Base-by-base conservation (phyloP, 1,140 invertebrate genomes). In the Sitophilus oryzae region DNA sequence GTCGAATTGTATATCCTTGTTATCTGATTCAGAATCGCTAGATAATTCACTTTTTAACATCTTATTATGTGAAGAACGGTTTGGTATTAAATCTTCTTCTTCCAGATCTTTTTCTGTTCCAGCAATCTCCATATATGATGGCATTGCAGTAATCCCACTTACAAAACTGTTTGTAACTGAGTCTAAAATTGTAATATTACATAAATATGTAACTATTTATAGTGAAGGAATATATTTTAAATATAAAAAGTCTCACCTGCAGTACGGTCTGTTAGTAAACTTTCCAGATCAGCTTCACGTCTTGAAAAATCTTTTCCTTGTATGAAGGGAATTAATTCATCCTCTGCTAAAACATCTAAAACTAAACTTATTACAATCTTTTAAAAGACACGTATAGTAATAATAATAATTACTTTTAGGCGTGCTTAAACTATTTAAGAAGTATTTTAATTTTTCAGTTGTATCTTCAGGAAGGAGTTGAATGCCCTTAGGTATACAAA, bases 1-100 rank as follows among this genome's bases (percentile, higher is more conserved):
- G 20, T 68, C 65, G 37, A 68, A 66, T 36, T 46, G 53, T 3
- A 68, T 62, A 11, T 56, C 60, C 60, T 53, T 59, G 14, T 61
- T 49, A 5, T 68, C 66, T 1, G 58, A 61, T 45, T 68, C 66
- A 6, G 65, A 66, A 59, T 68, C 66, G 30, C 58, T 68, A 0
- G 65, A 66, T 42, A 57, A 16, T 34, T 65, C 59, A n/a, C 59
- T 60, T 6, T 58, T 62, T 20, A 42, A 46, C 4, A 54, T 52
- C 0, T 44, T 47, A 10, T 40, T 58, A 11, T 47, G 20, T 25
- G 41, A 43, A 6, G 9, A 22, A 11, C 8, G 19, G 18, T 36
- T 34, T 35, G 60, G 61, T 8, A 65, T 42, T n/a, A 66, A 44
- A 44, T 68, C 66, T 11, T 68, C 66, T 53, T 68, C 66, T 40